phyloP scores from a whole-genome alignment of 2,113 vertebrate species.

The Megaptera novaeangliae region DNA sequence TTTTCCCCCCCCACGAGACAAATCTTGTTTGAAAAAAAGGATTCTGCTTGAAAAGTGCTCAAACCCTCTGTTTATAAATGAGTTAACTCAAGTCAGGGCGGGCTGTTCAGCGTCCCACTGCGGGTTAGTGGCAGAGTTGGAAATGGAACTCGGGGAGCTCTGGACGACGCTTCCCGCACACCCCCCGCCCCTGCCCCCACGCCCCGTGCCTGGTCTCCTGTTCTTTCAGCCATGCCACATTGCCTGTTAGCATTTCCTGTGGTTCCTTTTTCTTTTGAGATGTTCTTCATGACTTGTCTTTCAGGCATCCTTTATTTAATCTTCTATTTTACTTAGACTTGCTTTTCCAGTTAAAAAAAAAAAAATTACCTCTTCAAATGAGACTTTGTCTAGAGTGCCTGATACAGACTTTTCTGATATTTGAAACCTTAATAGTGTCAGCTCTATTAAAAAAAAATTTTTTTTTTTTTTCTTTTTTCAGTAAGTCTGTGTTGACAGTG shows the following conservation, averaged over 20 bases:
- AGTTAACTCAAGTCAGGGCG: neutral
- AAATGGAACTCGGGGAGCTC: neutral
- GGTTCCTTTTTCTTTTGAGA: neutral
- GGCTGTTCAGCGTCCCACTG: neutral
- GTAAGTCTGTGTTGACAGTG: neutral
- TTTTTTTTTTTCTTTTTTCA: neutral
- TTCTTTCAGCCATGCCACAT: accelerated
- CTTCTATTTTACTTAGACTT: neutral
- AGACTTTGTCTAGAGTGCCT: neutral
- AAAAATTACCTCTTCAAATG: neutral
- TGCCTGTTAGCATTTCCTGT: neutral
- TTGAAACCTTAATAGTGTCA: neutral
- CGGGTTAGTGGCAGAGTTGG: neutral
- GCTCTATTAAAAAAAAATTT: neutral
- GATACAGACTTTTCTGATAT: neutral
- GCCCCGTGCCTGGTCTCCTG: neutral
- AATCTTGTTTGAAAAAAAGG: neutral
- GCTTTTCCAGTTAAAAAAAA: neutral
- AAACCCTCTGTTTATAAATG: neutral
- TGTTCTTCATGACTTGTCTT: neutral
- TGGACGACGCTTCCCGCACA: accelerated
- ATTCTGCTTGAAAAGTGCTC: neutral
- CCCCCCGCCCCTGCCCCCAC: accelerated
- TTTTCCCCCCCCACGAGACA: neutral
- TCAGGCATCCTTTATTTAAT: neutral